Base-by-base conservation (phyloP, 2,888 invertebrate genomes). In the Hyposoter didymator region DNA sequence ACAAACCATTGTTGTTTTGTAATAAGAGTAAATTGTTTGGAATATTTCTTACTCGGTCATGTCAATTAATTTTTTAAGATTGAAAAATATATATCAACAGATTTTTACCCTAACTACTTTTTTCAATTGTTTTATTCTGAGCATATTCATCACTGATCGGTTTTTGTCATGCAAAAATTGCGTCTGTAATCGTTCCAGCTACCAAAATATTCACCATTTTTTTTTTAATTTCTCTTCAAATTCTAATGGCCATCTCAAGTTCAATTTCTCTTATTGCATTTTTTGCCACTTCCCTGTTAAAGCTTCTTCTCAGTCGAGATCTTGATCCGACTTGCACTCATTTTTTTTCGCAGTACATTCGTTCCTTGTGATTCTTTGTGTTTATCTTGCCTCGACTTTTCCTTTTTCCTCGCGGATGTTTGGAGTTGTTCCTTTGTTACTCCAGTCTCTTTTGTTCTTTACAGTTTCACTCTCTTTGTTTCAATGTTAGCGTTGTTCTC, bases 1-100 rank as follows among this genome's bases (percentile, higher is more conserved):
- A 76, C 82, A 80, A 79, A 75, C 45, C 69, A 91, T 91, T 91
- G 91, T 91, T 91, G 91, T 92, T 92, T 92, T 92, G 87, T 91
- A 91, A 85, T 84, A 83, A 85, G 80, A 82, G 17, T 1, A 49
- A 67, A 14, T 74, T 75, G 73, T 67, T 28, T 64, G 74, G 47
- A 72, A 35, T 45, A 52, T 80, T 22, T 49, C 59, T 64, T 22
- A 72, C 43, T 64, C 3, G 28, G 39, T 55, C 72, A 22, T 49
- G 59, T 59, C 14, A 28, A 59, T 59, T 59, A 14, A 28, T 59
- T 28, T 28, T 4, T 28, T 59, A 14, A 12, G 14, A 6, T 59
- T 28, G 2, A 28, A 5, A 59, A 59, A 59, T 59, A 59, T 59
- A 28, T 14, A 59, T 59, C 59, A 28, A 28, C 28, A 14, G 59